These are phyloP conservation scores for Noctilio leporinus DNA, from an alignment of 2,113 vertebrate species.

Conservation along the genomic window DNA sequence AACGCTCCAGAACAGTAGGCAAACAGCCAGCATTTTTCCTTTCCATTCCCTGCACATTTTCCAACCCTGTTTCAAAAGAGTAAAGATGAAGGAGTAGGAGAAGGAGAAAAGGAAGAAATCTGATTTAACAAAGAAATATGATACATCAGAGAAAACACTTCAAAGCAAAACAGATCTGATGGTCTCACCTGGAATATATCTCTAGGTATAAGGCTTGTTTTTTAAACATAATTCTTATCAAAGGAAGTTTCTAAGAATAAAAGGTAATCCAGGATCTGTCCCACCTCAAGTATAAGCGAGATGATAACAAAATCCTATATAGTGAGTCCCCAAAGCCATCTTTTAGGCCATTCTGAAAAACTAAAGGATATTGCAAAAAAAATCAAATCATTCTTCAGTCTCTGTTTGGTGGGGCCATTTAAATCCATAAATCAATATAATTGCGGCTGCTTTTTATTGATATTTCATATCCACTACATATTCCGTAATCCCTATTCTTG, in stretches of 20 bases:
- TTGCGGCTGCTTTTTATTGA: not conserved
- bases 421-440: constrained; percentile 11
- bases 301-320: not conserved
- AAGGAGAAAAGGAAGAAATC: not conserved
- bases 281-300: not conserved
- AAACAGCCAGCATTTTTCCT: constrained; percentile 30
- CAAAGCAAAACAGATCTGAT: not conserved
- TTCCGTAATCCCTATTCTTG: not conserved
- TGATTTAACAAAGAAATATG: not conserved
- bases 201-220: not conserved
- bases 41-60: not conserved
- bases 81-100: not conserved
- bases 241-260: constrained; percentile 44
- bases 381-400: not conserved
- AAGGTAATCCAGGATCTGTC: not conserved
- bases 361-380: not conserved
- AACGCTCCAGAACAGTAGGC: constrained; percentile 5
- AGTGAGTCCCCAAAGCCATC: not conserved
- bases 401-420: not conserved
- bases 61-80: not conserved
- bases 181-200: not conserved
- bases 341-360: not conserved
- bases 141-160: not conserved
- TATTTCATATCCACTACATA: not conserved
- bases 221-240: not conserved